Base-by-base conservation (phyloP, 2,888 invertebrate genomes). In the Callimorpha dominula region DNA sequence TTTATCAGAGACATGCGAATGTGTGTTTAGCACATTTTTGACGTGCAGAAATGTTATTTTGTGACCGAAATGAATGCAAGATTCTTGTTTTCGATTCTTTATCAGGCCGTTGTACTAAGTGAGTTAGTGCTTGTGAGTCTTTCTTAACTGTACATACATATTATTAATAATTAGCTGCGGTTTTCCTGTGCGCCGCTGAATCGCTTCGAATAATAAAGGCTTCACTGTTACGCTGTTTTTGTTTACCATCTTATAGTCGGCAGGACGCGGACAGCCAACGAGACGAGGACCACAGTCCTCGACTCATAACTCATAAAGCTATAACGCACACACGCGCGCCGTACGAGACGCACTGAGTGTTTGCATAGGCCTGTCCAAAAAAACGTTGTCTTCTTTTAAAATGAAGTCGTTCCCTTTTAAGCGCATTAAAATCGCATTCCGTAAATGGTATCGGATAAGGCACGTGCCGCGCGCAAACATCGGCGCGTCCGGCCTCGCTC, bases 401-500 rank as follows among this genome's bases (percentile, higher is more conserved):
- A 90, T 88, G 87, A 89, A 89, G 86, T 89, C 86, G 87, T 91
- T 88, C 92, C 90, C 91, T 90, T 93, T 91, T 87, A 90, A 91
- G 90, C 88, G 90, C 89, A 91, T 93, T 91, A 90, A 92, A 92
- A 92, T 92, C 88, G 92, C 92, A 91, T 92, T 93, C 94, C 94
- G 86, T 92, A 92, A 91, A 93, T 89, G 94, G 93, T 88, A 85
- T 89, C 91, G 93, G 92, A 91, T 90, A 90, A 91, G 92, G 94
- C 94, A 92, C 94, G 94, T 90, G 94, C 93, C 94, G 88, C 83
- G 82, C 70, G 67, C 87, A 86, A 87, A 88, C 87, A 88, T 69
- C 76, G 78, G 67, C 79, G 77, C 86, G 85, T 82, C 85, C 85
- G 84, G 83, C 79, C 71, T 70, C 63, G 65, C 57, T 65, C 82